Evolutionary conservation across 2,113 vertebrate genomes (phyloP).

Genomic region (Albula goreensis): DNA sequence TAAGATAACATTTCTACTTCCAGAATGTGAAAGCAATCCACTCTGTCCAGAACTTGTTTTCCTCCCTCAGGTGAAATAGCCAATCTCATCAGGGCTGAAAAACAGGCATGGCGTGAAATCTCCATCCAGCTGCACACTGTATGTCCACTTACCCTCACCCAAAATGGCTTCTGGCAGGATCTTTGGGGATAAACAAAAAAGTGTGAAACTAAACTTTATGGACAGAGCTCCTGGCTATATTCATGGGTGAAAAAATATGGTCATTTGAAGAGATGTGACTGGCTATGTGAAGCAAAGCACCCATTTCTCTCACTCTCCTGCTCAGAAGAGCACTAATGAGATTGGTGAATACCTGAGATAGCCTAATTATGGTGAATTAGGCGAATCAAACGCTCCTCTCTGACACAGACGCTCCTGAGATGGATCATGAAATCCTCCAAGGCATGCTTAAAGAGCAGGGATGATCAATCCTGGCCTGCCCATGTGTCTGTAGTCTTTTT

Average conservation of each 20-base stretch:
- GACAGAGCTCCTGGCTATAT: background rate
- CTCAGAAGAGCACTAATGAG: background rate
- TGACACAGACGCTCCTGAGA: background rate
- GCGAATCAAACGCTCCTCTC: background rate
- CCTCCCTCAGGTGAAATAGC: background rate
- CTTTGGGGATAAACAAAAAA: background rate
- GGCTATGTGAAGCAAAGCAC: background rate
- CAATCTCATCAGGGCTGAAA: background rate
- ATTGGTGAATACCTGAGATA: background rate
- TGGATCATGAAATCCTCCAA: background rate
- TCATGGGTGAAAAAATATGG: background rate
- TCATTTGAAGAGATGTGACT: background rate
- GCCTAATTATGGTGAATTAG: background rate
- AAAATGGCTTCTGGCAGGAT: background rate
- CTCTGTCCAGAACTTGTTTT: background rate
- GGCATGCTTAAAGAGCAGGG: background rate
- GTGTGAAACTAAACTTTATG: background rate
- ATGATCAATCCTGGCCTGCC: background rate
- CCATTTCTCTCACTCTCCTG: background rate
- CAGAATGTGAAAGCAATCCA: background rate
- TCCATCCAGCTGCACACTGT: background rate
- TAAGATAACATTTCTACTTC: background rate
- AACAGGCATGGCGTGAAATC: background rate
- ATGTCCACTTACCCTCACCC: background rate
- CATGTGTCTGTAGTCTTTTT: background rate